Conservation (phyloP, 2,113 vertebrate genomes). For the Pedionomus torquatus region DNA sequence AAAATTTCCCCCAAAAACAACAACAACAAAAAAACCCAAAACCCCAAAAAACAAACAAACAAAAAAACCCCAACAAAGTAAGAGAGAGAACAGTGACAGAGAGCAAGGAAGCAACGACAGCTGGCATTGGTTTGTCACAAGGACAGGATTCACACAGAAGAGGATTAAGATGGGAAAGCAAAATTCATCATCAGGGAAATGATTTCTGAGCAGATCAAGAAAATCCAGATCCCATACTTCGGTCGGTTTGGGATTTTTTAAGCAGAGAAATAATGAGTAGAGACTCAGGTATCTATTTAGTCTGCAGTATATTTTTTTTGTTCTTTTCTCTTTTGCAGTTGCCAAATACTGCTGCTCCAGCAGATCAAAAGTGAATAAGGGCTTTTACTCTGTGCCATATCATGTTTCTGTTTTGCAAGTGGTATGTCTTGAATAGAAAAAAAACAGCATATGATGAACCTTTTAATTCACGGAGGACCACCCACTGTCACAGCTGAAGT, state of each 20-base stretch:
- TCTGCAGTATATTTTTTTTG: not conserved
- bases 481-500: not conserved
- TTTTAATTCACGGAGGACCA: fast-evolving
- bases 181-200: not conserved
- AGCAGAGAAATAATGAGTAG: not conserved
- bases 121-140: not conserved
- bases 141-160: not conserved
- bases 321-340: not conserved
- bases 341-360: not conserved
- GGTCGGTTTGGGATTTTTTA: not conserved
- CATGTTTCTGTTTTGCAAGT: not conserved
- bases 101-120: not conserved
- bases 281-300: not conserved
- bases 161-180: not conserved
- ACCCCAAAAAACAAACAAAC: no score
- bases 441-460: not conserved
- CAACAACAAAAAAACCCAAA: no score
- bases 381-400: not conserved
- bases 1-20: not conserved
- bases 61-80: not conserved
- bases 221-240: not conserved
- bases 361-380: not conserved
- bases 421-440: not conserved
- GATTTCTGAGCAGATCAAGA: not conserved
- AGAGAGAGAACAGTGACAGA: not conserved